Percentiles rank a stretch among this genome's conserved stretches.
These are phyloP conservation scores for Sericinus montela DNA, from an alignment of 2,888 invertebrate species.

Conservation along the genomic window DNA sequence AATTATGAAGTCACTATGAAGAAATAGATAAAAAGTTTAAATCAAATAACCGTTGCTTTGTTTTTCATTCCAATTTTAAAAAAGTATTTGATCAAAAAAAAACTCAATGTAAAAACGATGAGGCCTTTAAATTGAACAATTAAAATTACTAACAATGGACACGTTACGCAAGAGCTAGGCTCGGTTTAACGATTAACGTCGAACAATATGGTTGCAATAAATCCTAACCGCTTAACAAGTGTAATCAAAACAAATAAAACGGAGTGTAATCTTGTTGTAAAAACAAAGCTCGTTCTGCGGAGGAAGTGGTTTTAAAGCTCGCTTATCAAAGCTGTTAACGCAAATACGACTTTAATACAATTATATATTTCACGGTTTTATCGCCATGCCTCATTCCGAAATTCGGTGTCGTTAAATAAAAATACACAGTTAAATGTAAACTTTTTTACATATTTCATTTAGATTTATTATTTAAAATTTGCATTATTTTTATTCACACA, in stretches of 20 bases:
- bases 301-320: slow-evolving; percentile 37
- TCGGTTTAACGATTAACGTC: slow-evolving; percentile 18
- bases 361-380: slow-evolving; percentile 55
- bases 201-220: slow-evolving; percentile 19
- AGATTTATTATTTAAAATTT: no score
- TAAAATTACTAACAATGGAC: slow-evolving; percentile 13
- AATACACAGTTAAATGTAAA: slow-evolving; percentile 9
- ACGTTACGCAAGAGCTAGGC: slow-evolving; percentile 14
- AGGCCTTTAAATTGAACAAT: slow-evolving; percentile 17
- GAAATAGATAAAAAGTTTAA: no score
- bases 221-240: slow-evolving; percentile 20
- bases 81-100: no score
- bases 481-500: no score
- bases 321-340: slow-evolving; percentile 44
- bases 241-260: slow-evolving; percentile 21
- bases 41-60: no score
- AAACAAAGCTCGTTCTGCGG: slow-evolving; percentile 35
- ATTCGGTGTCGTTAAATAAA: slow-evolving; percentile 7
- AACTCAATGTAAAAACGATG: not conserved
- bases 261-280: slow-evolving; percentile 22
- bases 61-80: no score
- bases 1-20: no score
- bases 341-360: slow-evolving; percentile 50
- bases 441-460: no score
- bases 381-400: slow-evolving; percentile 3